Base-by-base conservation (phyloP, 2,113 vertebrate species). In the Hoplias malabaricus region DNA sequence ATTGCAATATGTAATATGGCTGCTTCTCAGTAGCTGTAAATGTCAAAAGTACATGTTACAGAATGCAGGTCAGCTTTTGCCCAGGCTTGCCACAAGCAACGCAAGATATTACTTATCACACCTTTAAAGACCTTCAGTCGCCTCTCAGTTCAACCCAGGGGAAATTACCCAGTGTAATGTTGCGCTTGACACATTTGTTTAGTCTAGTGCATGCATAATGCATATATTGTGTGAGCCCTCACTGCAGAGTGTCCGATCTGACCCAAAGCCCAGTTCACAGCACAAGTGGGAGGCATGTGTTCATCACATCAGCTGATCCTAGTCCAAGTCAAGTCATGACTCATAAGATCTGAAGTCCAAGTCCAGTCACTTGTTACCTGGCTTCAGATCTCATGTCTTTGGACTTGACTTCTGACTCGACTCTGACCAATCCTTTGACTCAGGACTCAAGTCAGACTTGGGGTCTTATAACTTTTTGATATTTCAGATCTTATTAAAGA, bases 251-350 rank as follows among this genome's bases (percentile, higher is more conserved):
- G 87, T 90, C 88, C 88, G 88, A 88, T 92, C 89, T 86, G 90
- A 33, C 84, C 87, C 83, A 85, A 76, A 83, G 85, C 89, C 88
- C 87, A 87, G 84, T 75, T 82, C 80, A 74, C 84, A 86, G 84
- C 87, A 88, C 89, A 90, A 91, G n/a, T n/a, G 87, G 82, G 88
- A 90, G 88, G 90, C 90, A 90, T 91, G 87, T 89, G 88, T 86
- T 90, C 88, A 89, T 91, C 87, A 85, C 83, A 88, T 89, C 88
- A 90, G 89, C 25, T 12, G 5, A 61, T 13, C 29, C 23, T 31
- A 33, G 85, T 79, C 81, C 79, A n/a, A n/a, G 81, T 66, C 81
- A 86, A 79, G 76, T 71, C 71, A 69, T 77, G 70, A 74, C 75
- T 86, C 57, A 57, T 29, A 31, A 11, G 27, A 31, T 61, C 29